Conservation (phyloP, 2,888 invertebrate species). For the Sarcophaga caerulescens region DNA sequence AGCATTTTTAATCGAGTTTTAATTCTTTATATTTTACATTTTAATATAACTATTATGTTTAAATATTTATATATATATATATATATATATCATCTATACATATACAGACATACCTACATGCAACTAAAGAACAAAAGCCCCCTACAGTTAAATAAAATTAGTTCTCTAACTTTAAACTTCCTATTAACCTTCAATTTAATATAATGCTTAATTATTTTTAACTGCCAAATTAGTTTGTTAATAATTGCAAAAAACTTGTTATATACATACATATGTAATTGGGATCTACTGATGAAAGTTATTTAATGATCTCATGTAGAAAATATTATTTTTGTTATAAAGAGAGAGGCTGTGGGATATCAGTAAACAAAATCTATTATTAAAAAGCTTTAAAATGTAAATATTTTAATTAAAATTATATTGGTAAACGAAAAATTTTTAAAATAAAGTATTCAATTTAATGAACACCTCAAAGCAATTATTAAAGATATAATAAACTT, state of each 20-base stretch:
- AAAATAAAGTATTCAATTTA: slow-evolving; percentile 51
- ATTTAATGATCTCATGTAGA: not conserved
- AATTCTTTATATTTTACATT: slow-evolving; percentile 34
- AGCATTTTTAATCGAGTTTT: slow-evolving; percentile 50
- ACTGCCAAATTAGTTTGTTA: slow-evolving; percentile 56
- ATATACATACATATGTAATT: not conserved
- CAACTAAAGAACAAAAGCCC: slow-evolving; percentile 14
- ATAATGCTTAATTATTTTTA: slow-evolving; percentile 53
- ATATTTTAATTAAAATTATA: slow-evolving; percentile 51
- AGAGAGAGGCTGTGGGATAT: slow-evolving; percentile 64
- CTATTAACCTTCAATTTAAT: slow-evolving; percentile 30
- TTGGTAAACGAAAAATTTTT: slow-evolving; percentile 54
- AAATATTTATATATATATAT: too few relatives aligned
- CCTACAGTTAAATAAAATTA: slow-evolving; percentile 27
- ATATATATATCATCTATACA: too few relatives aligned
- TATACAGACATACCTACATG: too few relatives aligned
- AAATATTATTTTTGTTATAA: slow-evolving; percentile 29
- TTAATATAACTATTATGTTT: slow-evolving; percentile 25
- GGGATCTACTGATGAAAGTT: not conserved
- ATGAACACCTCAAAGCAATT: slow-evolving; percentile 44
- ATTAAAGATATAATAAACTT: slow-evolving; percentile 35
- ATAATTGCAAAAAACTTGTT: slow-evolving; percentile 21
- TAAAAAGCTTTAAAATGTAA: slow-evolving; percentile 64
- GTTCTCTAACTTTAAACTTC: slow-evolving; percentile 30
- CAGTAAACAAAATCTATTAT: slow-evolving; percentile 50